A percentile compares a stretch with the other conserved stretches of the same genome.
Evolutionary conservation across 2,797 vertebrate genomes (phyloP).

Genomic region (Lycodopsis pacificus): DNA sequence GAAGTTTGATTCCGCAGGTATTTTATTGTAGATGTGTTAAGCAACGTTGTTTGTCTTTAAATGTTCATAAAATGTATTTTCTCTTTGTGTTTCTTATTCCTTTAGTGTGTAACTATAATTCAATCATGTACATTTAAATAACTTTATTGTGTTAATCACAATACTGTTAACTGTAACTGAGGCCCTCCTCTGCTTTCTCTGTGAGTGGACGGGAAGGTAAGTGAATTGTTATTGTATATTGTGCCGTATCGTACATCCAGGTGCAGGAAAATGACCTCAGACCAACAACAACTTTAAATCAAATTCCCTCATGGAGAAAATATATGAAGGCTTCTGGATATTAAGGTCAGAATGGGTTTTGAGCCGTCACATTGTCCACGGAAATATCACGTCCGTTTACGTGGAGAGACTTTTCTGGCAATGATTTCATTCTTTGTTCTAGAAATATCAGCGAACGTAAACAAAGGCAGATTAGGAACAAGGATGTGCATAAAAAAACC

Average conservation of each 20-base stretch:
- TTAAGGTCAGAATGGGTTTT: neutral
- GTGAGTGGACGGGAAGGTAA: neutral
- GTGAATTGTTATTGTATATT: neutral
- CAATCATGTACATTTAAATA: neutral
- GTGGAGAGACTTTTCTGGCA: neutral
- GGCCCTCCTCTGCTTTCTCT: neutral
- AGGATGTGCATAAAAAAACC: slow-evolving; percentile 12
- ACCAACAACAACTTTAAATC: neutral
- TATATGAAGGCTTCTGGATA: neutral
- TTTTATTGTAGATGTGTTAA: neutral
- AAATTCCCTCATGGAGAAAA: neutral
- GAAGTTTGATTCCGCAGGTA: neutral
- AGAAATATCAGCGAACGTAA: slow-evolving; percentile 13
- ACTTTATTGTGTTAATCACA: neutral
- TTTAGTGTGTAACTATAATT: neutral
- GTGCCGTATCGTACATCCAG: neutral
- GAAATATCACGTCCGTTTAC: neutral
- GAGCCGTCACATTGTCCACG: neutral
- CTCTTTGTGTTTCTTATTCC: neutral
- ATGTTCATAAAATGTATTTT: neutral
- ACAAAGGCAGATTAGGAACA: slow-evolving; percentile 15
- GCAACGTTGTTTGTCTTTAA: neutral
- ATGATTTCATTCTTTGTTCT: slow-evolving; percentile 5
- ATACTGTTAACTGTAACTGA: neutral
- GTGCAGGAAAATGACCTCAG: slow-evolving; percentile 21